Evolutionary conservation across 2,113 vertebrate species (phyloP).

Genomic region (Erythrocebus patas): DNA sequence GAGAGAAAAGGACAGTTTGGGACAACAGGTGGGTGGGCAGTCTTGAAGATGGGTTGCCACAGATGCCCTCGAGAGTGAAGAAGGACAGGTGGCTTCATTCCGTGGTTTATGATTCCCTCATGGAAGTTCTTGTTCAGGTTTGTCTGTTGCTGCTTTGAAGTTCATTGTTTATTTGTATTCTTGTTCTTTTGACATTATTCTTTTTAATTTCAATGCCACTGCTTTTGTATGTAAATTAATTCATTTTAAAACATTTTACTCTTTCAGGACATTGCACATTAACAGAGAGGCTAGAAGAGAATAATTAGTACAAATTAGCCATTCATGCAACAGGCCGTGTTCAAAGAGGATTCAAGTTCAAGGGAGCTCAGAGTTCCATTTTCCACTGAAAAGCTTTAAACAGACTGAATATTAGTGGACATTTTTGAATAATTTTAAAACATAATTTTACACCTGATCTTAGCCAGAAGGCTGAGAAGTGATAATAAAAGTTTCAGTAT

Average conservation of each 20-base stretch:
- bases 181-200: background rate
- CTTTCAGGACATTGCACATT: background rate
- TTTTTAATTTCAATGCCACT: background rate
- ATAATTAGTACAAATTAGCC: conserved; percentile 39
- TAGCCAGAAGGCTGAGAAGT: too few species aligned
- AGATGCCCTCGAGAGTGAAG: fast-evolving
- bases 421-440: conserved; percentile 21
- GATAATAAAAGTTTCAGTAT: background rate
- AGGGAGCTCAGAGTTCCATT: background rate
- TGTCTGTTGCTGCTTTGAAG: background rate
- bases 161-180: background rate
- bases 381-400: background rate
- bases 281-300: conserved; percentile 24
- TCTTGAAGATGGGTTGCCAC: background rate
- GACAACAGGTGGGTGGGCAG: background rate
- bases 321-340: background rate
- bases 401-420: background rate
- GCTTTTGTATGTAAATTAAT: conserved; percentile 22
- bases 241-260: background rate
- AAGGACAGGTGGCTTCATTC: background rate
- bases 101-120: background rate
- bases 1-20: background rate
- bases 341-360: background rate
- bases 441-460: background rate
- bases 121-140: background rate